Base-by-base conservation (phyloP, 2,888 invertebrate species). In the Ypsolopha sequella region DNA sequence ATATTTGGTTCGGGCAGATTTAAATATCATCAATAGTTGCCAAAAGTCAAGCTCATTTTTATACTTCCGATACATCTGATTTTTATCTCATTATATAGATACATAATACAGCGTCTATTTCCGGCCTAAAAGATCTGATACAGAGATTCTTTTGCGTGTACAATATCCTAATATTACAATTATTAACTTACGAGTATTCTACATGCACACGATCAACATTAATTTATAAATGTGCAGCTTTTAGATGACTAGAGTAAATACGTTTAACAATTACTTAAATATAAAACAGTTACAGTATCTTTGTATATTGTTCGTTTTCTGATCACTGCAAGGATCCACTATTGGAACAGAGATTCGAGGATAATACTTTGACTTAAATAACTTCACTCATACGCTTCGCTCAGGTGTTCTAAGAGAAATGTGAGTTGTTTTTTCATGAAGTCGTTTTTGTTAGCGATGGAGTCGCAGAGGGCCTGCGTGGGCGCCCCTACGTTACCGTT, bases 371-470 rank as follows among this genome's bases (percentile, higher is more conserved):
- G 80, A 76, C 55, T 56, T 56, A 56, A 62, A 72, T 73, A 72
- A 73, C 71, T 66, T 87, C 80, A 91, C 75, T 90, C 90, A 75
- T 90, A 90, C 60, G 90, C 86, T 73, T 90, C 90, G 78, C 90
- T 91, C 77, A 90, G 76, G 70, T 89, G 88, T 73, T 90, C 90
- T 71, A 90, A 87, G 68, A 90, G 82, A 74, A 89, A 90, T 73
- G 87, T 89, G 73, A 90, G 87, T 68, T 84, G 84, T 56, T 61
- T 70, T 74, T 82, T 87, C 84, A 84, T 82, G 71, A 76, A 82
- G 65, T 64, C 68, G 59, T 84, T 85, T 68, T 81, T 82, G 75
- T 88, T 74, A 65, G 84, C 81, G 65, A 87, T 85, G 51, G 84
- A 84, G 67, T 84, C 79, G 73, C 85, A 85, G 36, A 86, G 78